phyloP scores from a whole-genome alignment of 2,888 invertebrate genomes.

The Agonopterix arenella region DNA sequence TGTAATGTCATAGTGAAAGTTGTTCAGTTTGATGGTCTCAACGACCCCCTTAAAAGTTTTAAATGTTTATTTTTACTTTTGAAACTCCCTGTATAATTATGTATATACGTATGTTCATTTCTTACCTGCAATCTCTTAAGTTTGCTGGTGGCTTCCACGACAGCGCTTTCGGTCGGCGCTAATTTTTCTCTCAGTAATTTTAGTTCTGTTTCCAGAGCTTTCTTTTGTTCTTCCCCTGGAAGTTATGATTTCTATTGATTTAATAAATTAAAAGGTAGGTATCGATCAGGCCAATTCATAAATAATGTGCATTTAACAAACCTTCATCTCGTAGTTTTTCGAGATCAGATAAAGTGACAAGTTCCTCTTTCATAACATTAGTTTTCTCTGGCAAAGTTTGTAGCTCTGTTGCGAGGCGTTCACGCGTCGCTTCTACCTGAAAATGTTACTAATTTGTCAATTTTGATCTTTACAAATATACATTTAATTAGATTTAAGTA shows the following conservation, averaged over 20 bases:
- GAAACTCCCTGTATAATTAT: too few species aligned
- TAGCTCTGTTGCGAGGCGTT: constrained; percentile 72
- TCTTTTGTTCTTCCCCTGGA: constrained; percentile 70
- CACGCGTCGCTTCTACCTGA: constrained; percentile 64
- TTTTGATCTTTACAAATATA: too few species aligned
- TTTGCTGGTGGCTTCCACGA: constrained; percentile 66
- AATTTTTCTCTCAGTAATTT: constrained; percentile 64
- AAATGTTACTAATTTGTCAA: constrained; percentile 4
- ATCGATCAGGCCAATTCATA: not conserved
- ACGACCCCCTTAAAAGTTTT: too few species aligned
- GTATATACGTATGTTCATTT: not conserved
- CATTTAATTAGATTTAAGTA: too few species aligned
- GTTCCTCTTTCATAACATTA: constrained; percentile 79
- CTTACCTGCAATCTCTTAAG: constrained; percentile 72
- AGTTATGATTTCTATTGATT: not conserved
- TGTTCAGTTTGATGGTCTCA: too few species aligned
- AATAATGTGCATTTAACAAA: constrained; percentile 8
- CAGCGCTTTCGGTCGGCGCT: constrained; percentile 63
- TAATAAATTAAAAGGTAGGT: too few species aligned
- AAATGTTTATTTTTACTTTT: too few species aligned
- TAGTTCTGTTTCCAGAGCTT: constrained; percentile 67
- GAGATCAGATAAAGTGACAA: constrained; percentile 77
- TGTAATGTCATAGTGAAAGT: too few species aligned
- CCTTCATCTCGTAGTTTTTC: constrained; percentile 76
- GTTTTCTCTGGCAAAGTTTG: constrained; percentile 83